Percentiles rank a stretch among this genome's conserved stretches.
These are phyloP conservation scores for Chrysolina americana DNA, from an alignment of 2,888 invertebrate genomes.

Conservation along the genomic window DNA sequence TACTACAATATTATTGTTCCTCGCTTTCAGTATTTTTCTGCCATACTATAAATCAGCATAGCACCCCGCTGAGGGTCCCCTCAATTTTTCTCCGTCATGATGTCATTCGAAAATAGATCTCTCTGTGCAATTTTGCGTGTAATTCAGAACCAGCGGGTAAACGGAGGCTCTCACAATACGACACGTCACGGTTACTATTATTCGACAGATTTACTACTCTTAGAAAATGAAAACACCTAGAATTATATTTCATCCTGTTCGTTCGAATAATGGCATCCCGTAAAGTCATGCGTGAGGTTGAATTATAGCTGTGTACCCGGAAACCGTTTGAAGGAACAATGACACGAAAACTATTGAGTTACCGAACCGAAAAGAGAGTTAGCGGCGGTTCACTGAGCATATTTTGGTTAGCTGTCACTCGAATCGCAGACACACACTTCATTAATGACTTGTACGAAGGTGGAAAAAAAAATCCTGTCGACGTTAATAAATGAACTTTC, in stretches of 20 bases:
- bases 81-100: constrained; percentile 60
- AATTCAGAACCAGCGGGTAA: constrained; percentile 60
- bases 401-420: constrained; percentile 42
- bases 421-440: constrained; percentile 32
- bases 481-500: constrained; percentile 10
- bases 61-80: constrained; percentile 53
- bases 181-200: constrained; percentile 57
- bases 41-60: constrained; percentile 37
- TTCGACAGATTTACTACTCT: constrained; percentile 48
- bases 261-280: constrained; percentile 43
- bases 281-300: constrained; percentile 43
- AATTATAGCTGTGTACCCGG: constrained; percentile 37
- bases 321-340: constrained; percentile 43
- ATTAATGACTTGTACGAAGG: constrained; percentile 30
- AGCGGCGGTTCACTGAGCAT: constrained; percentile 42
- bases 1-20: background rate
- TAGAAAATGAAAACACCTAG: constrained; percentile 46
- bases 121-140: constrained; percentile 67
- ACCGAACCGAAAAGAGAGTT: constrained; percentile 41
- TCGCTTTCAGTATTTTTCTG: background rate
- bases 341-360: constrained; percentile 40
- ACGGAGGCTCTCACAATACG: constrained; percentile 54
- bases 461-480: constrained; percentile 13
- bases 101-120: constrained; percentile 62
- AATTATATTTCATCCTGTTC: constrained; percentile 46